These are phyloP conservation scores for Spondyliosoma cantharus DNA, from an alignment of 2,797 vertebrate genomes.

Conservation along the genomic window DNA sequence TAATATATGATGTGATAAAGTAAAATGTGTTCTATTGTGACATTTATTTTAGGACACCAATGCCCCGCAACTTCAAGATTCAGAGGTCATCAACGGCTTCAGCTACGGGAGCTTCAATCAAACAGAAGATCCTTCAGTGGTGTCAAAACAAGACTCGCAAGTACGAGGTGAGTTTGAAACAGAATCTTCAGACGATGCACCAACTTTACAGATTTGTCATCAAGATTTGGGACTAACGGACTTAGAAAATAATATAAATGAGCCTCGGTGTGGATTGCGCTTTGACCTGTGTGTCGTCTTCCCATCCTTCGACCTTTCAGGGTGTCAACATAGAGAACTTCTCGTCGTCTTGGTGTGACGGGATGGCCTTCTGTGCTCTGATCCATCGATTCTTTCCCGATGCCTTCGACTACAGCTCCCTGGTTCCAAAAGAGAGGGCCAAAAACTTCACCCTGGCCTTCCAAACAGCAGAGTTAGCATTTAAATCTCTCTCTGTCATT, in stretches of 20 bases:
- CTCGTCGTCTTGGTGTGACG: conserved; percentile 96
- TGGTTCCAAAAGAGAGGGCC: conserved; percentile 89
- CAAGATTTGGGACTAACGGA: neutral
- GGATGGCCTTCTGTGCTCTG: conserved; percentile 97
- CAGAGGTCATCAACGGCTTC: conserved; percentile 87
- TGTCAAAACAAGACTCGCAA: conserved; percentile 93
- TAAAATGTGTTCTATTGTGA: conserved; percentile 9
- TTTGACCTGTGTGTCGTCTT: neutral
- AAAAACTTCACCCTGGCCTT: conserved; percentile 97
- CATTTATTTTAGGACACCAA: conserved; percentile 73
- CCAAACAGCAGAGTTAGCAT: conserved; percentile 90
- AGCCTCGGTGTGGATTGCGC: neutral
- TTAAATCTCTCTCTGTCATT: neutral
- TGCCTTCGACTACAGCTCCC: conserved; percentile 92
- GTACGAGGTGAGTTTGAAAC: conserved; percentile 87
- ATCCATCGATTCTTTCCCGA: conserved; percentile 97
- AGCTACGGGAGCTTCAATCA: conserved; percentile 91
- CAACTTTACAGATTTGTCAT: neutral
- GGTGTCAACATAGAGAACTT: conserved; percentile 97
- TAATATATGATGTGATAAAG: neutral
- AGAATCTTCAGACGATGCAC: neutral
- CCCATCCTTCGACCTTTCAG: conserved; percentile 73
- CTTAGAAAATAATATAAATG: neutral
- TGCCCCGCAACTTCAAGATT: conserved; percentile 83
- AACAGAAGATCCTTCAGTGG: conserved; percentile 98